Conservation (phyloP, 2,113 vertebrate species). For the Oncorhynchus keta region DNA sequence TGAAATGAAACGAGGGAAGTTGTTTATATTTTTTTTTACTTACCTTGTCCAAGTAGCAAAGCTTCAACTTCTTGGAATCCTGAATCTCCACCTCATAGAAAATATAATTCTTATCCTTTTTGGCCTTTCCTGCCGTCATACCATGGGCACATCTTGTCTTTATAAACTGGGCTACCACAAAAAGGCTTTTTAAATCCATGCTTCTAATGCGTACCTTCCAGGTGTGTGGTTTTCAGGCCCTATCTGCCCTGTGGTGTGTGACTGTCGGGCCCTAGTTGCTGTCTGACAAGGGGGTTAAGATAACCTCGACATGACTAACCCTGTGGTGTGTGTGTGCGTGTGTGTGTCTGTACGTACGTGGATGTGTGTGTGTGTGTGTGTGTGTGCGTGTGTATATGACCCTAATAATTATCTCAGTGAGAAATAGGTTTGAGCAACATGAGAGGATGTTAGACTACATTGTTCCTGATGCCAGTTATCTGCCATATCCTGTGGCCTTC, state of each 20-base stretch:
- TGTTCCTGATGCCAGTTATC: no score
- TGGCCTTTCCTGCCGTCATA: conserved; percentile 25
- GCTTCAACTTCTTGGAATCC: conserved; percentile 71
- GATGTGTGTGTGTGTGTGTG: neutral
- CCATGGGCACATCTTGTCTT: conserved; percentile 46
- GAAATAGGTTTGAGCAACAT: conserved; percentile 34
- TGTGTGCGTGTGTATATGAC: neutral
- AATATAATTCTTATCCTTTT: conserved; percentile 54
- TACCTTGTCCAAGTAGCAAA: conserved; percentile 81
- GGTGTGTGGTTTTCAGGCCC: neutral
- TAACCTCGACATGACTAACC: neutral
- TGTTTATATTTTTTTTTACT: conserved; percentile 21
- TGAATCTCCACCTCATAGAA: conserved; percentile 78
- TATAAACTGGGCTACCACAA: conserved; percentile 53
- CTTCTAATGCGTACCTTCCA: neutral
- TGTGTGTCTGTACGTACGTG: neutral
- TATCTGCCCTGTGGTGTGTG: neutral
- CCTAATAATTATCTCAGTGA: conserved; percentile 35
- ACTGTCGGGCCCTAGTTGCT: neutral
- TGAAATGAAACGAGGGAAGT: no score
- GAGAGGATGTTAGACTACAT: neutral
- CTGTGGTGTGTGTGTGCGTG: neutral
- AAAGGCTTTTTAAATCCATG: conserved; percentile 38
- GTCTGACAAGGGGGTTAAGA: neutral
- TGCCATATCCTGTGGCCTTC: no score